These are phyloP conservation scores for Lepidocolaptes lacrymiger DNA, from an alignment of 2,797 vertebrate genomes.

Conservation along the genomic window DNA sequence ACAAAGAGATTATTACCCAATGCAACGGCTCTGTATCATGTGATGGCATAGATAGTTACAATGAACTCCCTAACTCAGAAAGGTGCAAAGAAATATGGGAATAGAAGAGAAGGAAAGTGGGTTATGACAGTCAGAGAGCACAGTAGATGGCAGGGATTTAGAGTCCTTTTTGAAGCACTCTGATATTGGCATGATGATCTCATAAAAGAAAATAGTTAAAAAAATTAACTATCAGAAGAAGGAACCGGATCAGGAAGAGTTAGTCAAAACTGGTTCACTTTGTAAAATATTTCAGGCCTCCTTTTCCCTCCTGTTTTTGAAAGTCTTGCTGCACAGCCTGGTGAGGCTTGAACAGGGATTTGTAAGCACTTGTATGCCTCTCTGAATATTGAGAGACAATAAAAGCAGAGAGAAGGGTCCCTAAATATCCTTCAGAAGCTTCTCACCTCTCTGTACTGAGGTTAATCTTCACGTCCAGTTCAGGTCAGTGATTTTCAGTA, in stretches of 20 bases:
- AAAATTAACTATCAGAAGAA: background rate
- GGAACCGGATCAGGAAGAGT: background rate
- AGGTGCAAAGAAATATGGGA: background rate
- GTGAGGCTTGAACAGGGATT: background rate
- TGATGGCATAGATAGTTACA: background rate
- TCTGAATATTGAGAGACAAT: background rate
- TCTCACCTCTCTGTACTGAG: background rate
- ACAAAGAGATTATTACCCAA: accelerated
- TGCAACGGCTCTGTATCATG: background rate
- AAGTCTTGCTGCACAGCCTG: background rate
- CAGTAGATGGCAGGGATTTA: background rate
- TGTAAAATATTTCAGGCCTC: background rate
- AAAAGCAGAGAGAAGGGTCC: background rate
- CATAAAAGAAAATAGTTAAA: background rate
- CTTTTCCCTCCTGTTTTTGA: background rate
- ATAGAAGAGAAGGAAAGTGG: background rate
- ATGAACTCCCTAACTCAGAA: background rate
- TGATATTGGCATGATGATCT: background rate
- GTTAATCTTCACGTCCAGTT: background rate
- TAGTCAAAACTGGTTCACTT: background rate
- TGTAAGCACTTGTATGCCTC: background rate
- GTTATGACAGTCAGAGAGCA: background rate
- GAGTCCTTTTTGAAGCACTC: background rate
- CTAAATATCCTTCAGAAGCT: background rate
- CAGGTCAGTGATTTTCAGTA: background rate